Conservation (phyloP, 2,113 vertebrate species). For the Pogona vitticeps region DNA sequence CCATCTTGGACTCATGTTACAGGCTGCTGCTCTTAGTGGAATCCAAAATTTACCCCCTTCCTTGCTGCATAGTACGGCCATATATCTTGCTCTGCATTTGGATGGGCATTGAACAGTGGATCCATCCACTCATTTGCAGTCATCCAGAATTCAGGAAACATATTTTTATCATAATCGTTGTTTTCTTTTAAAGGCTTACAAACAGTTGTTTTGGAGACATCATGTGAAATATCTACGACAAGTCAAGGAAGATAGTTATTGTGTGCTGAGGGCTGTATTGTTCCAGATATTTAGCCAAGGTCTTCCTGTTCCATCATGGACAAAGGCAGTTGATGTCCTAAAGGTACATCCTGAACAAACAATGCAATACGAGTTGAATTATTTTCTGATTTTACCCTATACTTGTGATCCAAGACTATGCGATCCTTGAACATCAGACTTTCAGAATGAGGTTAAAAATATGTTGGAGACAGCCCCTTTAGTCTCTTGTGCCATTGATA, state of each 20-base stretch:
- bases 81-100: not conserved
- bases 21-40: not conserved
- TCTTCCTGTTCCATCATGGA: conserved; percentile 79
- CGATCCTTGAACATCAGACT: too few species aligned
- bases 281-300: conserved; percentile 83
- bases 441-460: too few species aligned
- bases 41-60: too few species aligned
- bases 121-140: not conserved
- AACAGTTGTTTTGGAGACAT: conserved; percentile 73
- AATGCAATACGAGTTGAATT: not conserved
- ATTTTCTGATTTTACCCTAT: not conserved
- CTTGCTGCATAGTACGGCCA: not conserved
- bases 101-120: not conserved
- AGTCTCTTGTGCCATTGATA: too few species aligned
- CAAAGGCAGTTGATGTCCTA: conserved; percentile 81
- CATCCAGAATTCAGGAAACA: not conserved
- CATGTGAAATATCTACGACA: conserved; percentile 74
- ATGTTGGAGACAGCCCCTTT: too few species aligned
- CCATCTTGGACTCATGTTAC: not conserved
- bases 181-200: conserved; percentile 70
- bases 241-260: conserved; percentile 78
- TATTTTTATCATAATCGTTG: not conserved
- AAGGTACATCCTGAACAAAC: conserved; percentile 71
- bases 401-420: not conserved
- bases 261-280: conserved; percentile 75